These are phyloP conservation scores for Chanos chanos DNA, from an alignment of 2,797 vertebrate genomes.

Conservation along the genomic window DNA sequence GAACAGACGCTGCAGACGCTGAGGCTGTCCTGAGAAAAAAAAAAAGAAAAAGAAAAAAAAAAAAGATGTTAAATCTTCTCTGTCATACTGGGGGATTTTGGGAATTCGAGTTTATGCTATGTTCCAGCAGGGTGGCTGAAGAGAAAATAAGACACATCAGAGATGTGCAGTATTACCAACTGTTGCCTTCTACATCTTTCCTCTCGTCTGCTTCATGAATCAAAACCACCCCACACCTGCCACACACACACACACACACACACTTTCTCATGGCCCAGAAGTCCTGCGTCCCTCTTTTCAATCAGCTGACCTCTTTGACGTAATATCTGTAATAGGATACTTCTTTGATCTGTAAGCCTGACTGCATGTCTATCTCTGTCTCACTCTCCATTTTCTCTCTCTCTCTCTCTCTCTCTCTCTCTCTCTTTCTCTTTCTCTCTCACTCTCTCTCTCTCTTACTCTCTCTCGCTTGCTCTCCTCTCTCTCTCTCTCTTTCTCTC, in stretches of 20 bases:
- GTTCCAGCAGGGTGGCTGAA: too few relatives aligned
- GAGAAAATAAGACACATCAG: too few relatives aligned
- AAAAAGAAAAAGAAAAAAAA: neutral
- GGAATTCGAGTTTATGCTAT: too few relatives aligned
- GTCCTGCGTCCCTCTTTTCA: conserved; percentile 52
- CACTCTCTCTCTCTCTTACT: conserved; percentile 11
- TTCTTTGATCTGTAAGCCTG: conserved; percentile 15
- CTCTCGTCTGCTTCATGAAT: too few relatives aligned
- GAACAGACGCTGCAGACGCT: conserved; percentile 31
- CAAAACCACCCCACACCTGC: too few relatives aligned
- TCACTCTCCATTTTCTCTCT: neutral
- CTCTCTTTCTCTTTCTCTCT: conserved; percentile 34
- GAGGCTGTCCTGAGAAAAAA: too few relatives aligned
- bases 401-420: neutral
- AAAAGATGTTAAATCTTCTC: neutral
- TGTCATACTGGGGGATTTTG: neutral
- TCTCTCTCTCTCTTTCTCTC: conserved; percentile 26
- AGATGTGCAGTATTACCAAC: too few relatives aligned
- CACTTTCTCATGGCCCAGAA: conserved; percentile 39
- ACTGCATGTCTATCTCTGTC: neutral
- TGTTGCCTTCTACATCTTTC: neutral
- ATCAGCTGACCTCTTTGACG: conserved; percentile 54
- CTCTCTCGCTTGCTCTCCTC: conserved; percentile 22
- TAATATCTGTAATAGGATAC: neutral
- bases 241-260: conserved; percentile 5